Percentiles rank a stretch among this genome's conserved stretches.
phyloP scores from a whole-genome alignment of 1,140 invertebrate genomes.

The Marisa cornuarietis region DNA sequence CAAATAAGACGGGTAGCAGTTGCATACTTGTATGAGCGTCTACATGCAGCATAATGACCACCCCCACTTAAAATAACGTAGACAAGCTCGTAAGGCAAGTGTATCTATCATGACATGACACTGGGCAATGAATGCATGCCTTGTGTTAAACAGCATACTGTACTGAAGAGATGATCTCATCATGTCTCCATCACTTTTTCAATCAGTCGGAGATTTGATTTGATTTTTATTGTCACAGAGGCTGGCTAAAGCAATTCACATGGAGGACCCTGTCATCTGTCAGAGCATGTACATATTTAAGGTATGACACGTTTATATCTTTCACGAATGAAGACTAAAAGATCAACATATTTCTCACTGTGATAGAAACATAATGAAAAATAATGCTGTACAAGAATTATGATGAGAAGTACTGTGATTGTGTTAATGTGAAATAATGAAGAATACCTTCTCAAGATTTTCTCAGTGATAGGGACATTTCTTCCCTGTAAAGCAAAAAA shows the following conservation, averaged over 20 bases:
- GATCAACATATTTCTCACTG: neutral
- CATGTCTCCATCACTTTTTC: neutral
- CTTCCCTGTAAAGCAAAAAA: too few relatives aligned
- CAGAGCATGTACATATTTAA: constrained; percentile 99
- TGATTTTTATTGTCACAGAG: constrained; percentile 39
- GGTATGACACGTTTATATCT: constrained; percentile 42
- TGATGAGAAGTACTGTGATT: neutral
- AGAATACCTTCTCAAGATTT: too few relatives aligned
- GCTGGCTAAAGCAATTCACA: constrained; percentile 71
- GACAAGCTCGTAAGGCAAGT: too few relatives aligned
- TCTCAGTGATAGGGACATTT: too few relatives aligned
- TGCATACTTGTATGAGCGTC: too few relatives aligned
- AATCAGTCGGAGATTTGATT: constrained; percentile 13
- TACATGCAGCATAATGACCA: too few relatives aligned
- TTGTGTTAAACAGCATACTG: too few relatives aligned
- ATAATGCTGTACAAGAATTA: too few relatives aligned
- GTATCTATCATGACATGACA: neutral
- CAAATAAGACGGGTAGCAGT: too few relatives aligned
- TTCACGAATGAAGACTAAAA: neutral
- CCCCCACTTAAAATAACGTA: too few relatives aligned
- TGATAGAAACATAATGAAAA: neutral
- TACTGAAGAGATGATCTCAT: neutral
- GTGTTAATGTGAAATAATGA: constrained; percentile 9
- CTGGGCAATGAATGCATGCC: too few relatives aligned
- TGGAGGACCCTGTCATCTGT: constrained; percentile 82